Evolutionary conservation across 2,888 invertebrate species (phyloP).

Genomic region (Hirtodrosophila confusa): DNA sequence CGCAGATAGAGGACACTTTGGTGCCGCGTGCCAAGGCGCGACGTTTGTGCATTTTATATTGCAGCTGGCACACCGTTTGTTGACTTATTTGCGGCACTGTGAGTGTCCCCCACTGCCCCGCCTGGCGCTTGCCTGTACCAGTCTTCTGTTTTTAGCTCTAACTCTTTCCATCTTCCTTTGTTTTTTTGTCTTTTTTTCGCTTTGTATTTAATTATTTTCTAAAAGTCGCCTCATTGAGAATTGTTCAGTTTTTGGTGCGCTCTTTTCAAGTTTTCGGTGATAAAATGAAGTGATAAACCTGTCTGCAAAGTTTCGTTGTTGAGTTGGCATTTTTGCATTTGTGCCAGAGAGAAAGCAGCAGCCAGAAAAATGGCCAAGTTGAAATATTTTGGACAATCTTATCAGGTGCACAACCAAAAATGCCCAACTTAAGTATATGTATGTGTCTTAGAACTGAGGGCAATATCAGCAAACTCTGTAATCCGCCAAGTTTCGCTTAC

Average conservation of each 20-base stretch:
- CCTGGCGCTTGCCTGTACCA: constrained; percentile 8
- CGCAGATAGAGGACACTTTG: constrained; percentile 33
- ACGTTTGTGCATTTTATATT: constrained; percentile 77
- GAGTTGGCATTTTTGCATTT: constrained; percentile 68
- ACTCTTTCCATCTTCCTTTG: not conserved
- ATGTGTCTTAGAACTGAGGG: constrained; percentile 29
- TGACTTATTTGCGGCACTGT: constrained; percentile 70
- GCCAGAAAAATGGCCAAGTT: constrained; percentile 8
- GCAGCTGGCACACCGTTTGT: constrained; percentile 58
- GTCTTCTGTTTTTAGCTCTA: constrained; percentile 13
- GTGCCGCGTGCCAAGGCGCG: constrained; percentile 19
- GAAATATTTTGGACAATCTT: constrained; percentile 43
- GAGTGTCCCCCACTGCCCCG: not conserved
- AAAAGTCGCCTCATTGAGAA: constrained; percentile 58
- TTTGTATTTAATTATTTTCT: constrained; percentile 69
- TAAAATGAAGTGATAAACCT: constrained; percentile 79
- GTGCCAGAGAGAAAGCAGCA: constrained; percentile 1
- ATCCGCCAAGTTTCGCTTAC: constrained; percentile 1
- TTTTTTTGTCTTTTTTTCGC: constrained; percentile 18
- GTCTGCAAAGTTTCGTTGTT: constrained; percentile 72
- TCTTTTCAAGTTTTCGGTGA: constrained; percentile 49
- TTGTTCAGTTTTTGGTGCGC: constrained; percentile 25
- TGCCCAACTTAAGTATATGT: constrained; percentile 19
- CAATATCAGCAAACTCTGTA: constrained; percentile 17
- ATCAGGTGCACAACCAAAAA: constrained; percentile 25